Evolutionary conservation across 23 tunicate species (phyloP), one percentile per base, ranked within the genome.

Genomic region (Trididemnum nubilum): DNA sequence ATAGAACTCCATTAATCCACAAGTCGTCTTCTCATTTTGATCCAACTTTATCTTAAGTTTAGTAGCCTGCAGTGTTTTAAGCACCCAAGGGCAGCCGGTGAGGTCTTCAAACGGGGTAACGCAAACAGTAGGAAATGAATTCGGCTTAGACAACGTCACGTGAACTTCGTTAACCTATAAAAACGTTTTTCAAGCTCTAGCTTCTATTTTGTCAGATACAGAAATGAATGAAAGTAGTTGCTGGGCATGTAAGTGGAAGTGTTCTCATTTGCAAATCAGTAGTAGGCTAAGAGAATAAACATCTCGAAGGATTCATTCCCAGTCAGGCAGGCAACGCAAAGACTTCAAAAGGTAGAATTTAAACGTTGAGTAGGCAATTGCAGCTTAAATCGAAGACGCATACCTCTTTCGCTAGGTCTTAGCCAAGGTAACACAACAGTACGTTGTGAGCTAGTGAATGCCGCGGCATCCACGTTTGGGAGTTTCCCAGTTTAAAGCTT

Each of bases 71-170:
- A 93, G 64, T 23, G 98, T 93, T 74, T 93, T 93, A 50, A 93
- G 75, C 64, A 93, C 92, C 98, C 98, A 93, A 3, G 98, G 94
- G 64, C 98, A 93, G 18, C 98, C 98, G 27, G 85, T 93, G 2
- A 93, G 72, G 72, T 93, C 98, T 49, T 93, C 98, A 44, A 93
- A 93, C 9, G 98, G 93, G 22, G 98, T 93, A 33, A 93, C 89
- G 59, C 98, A 93, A 15, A 93, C 98, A 39, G 98, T 93, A 28
- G 98, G 98, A 54, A 61, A 88, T 12, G 80, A 39, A 24, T 82
- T 79, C 1, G 98, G 84, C 28, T 93, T 89, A 15, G 94, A 87
- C 24, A 93, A 49, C 22, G 98, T 93, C 52, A 93, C 93, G 57
- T 93, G 98, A 1, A 93, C 93, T 49, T 93, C 98, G 35, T 88